Conservation (phyloP, 2,888 invertebrate genomes). For the Rhagophthalmus giganteus region DNA sequence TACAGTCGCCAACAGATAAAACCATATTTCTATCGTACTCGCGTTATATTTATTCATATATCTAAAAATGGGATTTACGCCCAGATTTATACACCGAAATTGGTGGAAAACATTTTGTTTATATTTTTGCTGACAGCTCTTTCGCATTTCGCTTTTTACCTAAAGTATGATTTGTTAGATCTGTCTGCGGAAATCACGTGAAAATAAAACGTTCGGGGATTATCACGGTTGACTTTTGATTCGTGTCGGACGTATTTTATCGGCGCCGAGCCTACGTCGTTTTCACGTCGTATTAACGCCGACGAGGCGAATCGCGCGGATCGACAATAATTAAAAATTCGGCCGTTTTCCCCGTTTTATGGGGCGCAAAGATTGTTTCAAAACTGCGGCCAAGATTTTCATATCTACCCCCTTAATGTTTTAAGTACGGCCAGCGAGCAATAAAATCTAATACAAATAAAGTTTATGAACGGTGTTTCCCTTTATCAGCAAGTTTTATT, state of each 20-base stretch:
- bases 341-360: no score
- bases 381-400: no score
- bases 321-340: no score
- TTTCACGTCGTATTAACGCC: neutral
- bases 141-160: slow-evolving; percentile 22
- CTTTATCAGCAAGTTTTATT: slow-evolving; percentile 25
- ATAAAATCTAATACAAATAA: slow-evolving; percentile 27
- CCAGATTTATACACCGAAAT: slow-evolving; percentile 19
- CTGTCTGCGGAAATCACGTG: slow-evolving; percentile 21
- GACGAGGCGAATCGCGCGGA: no score
- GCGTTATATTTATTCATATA: slow-evolving; percentile 23
- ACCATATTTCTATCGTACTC: slow-evolving; percentile 16
- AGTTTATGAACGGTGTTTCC: slow-evolving; percentile 26
- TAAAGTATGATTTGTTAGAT: slow-evolving; percentile 26
- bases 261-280: no score
- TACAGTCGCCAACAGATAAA: slow-evolving; percentile 6
- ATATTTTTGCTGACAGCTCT: slow-evolving; percentile 26
- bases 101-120: slow-evolving; percentile 25
- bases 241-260: slow-evolving; percentile 1
- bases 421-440: slow-evolving; percentile 21
- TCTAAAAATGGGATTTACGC: slow-evolving; percentile 22
- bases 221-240: slow-evolving; percentile 22
- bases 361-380: no score
- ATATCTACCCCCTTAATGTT: slow-evolving; percentile 15
- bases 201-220: slow-evolving; percentile 19